phyloP scores from a whole-genome alignment of 92 coral and sea anemone species.

The Isaurus tuberculatus region DNA sequence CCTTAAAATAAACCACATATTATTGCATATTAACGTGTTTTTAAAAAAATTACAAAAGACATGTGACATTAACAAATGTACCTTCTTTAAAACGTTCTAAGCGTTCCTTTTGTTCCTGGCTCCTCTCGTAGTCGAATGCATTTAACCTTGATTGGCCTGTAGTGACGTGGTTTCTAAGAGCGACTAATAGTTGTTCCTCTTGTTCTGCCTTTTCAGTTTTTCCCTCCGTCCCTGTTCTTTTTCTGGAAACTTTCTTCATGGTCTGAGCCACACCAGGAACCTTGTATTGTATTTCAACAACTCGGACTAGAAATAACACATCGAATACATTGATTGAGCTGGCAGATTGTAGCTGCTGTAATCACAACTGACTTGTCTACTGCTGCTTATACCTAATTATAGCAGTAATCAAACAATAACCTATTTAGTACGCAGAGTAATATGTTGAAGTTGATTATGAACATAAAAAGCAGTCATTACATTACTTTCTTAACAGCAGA shows the following conservation, averaged over 20 bases:
- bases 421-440: slow-evolving; percentile 11
- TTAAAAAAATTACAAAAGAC: slow-evolving; percentile 10
- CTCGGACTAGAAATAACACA: slow-evolving; percentile 31
- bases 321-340: slow-evolving; percentile 10
- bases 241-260: slow-evolving; percentile 40
- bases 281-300: slow-evolving; percentile 45
- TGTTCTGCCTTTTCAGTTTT: slow-evolving; percentile 37
- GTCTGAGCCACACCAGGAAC: slow-evolving; percentile 39
- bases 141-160: slow-evolving; percentile 37
- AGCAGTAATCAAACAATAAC: slow-evolving; percentile 13
- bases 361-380: slow-evolving; percentile 30
- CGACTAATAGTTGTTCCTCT: slow-evolving; percentile 41
- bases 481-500: slow-evolving; percentile 45
- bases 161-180: slow-evolving; percentile 47
- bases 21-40: slow-evolving; percentile 15
- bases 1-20: not conserved
- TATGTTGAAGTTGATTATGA: no score
- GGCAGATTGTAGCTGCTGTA: slow-evolving; percentile 8
- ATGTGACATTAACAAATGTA: slow-evolving; percentile 11
- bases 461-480: no score
- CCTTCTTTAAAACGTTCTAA: slow-evolving; percentile 52
- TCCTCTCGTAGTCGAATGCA: slow-evolving; percentile 46
- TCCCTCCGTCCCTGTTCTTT: slow-evolving; percentile 32
- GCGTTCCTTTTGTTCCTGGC: slow-evolving; percentile 48
- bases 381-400: slow-evolving; percentile 24